Base-by-base conservation (phyloP, 2,888 invertebrate genomes). In the Vandiemenella viatica region DNA sequence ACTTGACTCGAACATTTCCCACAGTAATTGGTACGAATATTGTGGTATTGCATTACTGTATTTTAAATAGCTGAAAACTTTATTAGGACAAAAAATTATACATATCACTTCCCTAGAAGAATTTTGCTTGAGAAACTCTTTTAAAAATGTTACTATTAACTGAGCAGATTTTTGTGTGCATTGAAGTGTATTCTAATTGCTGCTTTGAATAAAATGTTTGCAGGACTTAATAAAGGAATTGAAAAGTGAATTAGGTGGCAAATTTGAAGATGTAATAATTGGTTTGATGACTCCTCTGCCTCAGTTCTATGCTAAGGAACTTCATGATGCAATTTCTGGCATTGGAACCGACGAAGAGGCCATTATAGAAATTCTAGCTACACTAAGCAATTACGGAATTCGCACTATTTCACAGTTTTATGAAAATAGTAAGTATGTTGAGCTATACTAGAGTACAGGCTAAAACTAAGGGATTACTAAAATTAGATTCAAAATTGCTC, bases 301-400 rank as follows among this genome's bases (percentile, higher is more conserved):
- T 8, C 88, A 90, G 67, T 93, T 83, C 72, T 88, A 92, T 68
- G 93, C 92, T 50, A 83, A 85, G 68, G 87, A 89, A 64, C 70
- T 93, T 48, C 83, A 90, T 62, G 82, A 87, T 62, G 92, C 93
- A 45, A 83, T 93, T 50, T 68, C 80, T 56, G 91, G 92, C 22
- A 43, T 86, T 42, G 92, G 92, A 46, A 93, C 93, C 17, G 88
- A 89, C 60, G 89, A 90, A 62, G 85, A 85, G 61, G 87, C 88
- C 44, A 81, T 95, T 61, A 87, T 92, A 55, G 93, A 95, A 69
- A 88, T 93, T 61, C 75, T 93, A 48, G 90, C 90, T 71, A 89
- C 92, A 0, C 70, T 91, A 37, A 88, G 87, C 59, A 93, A 93
- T 67, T 86, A 86, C 60, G 89, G 89, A 58, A 87, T 90, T 61